Base-by-base conservation (phyloP, 2,113 vertebrate species). In the Nyctereutes procyonoides region DNA sequence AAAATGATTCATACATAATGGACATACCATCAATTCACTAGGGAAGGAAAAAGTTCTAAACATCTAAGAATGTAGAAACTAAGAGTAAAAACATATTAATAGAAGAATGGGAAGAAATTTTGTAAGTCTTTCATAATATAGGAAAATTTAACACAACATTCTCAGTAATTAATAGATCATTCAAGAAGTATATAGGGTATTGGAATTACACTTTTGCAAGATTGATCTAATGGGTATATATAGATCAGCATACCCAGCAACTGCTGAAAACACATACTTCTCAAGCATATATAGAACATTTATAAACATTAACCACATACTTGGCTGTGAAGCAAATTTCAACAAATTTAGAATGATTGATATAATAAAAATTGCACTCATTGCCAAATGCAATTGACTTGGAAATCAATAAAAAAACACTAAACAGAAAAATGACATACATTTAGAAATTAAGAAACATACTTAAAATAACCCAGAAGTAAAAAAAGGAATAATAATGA, bases 281-380 rank as follows among this genome's bases (percentile, higher is more conserved):
- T 77, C 14, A 63, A 93, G 62, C 48, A 83, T 13, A 30, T 67
- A 51, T 26, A 19, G 30, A 91, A 62, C 8, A 88, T 76, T 88
- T 95, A 81, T 38, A 96, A 88, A 80, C 7, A 51, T 35, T 95
- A 86, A 74, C 55, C 93, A 87, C 74, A 92, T 30, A 65, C 22
- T 95, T 95, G 95, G 51, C 51, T 91, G 6, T 92, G n/a, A 97
- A 96, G 30, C 38, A 92, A 91, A 8, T 95, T 86, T 96, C 86
- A 94, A 81, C 73, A 97, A 95, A 87, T 95, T 93, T 80, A 89
- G 51, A 96, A 84, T 96, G 69, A 97, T 51, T 94, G 85, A 86
- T 93, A 88, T 62, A 65, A 93, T 91, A 74, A 76, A 95, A 95
- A 69, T 56, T 48, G 55, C 6, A 8, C 56, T 96, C 48, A 86